Conservation (phyloP, 2,888 invertebrate species). For the Tiliacea aurago region DNA sequence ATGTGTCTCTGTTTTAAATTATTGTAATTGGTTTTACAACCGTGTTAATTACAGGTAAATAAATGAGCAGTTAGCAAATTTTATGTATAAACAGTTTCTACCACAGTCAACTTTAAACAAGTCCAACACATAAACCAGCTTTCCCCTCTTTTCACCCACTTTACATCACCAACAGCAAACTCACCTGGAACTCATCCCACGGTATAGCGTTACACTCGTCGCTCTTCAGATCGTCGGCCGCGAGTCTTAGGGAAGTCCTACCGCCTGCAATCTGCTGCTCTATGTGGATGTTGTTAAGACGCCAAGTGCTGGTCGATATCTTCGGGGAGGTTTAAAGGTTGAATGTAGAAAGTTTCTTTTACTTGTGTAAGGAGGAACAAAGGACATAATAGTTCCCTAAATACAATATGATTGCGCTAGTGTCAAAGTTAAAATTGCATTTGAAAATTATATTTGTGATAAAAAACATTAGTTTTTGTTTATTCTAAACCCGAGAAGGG, state of each 20-base stretch:
- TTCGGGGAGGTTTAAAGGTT: conserved; percentile 69
- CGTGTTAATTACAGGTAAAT: too few species aligned
- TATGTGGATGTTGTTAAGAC: conserved; percentile 84
- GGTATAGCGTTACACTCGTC: conserved; percentile 97
- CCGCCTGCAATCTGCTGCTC: conserved; percentile 80
- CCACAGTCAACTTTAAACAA: neutral
- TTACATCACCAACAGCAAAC: conserved; percentile 37
- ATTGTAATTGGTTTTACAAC: too few species aligned
- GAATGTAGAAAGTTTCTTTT: neutral
- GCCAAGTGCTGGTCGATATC: conserved; percentile 91
- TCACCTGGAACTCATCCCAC: conserved; percentile 98
- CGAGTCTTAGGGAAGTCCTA: conserved; percentile 77
- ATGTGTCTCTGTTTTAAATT: too few species aligned
- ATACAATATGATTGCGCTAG: too few species aligned
- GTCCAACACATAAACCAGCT: conserved; percentile 1
- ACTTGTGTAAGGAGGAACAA: neutral
- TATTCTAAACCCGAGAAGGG: too few species aligned
- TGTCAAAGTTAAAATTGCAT: too few species aligned
- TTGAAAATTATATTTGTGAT: too few species aligned
- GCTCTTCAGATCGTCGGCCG: conserved; percentile 91
- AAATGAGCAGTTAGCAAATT: too few species aligned
- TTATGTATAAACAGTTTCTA: neutral
- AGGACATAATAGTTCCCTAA: too few species aligned
- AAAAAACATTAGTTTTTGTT: too few species aligned
- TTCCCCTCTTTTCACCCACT: neutral